These are phyloP conservation scores for Zootermopsis nevadensis DNA, from an alignment of 2,888 invertebrate genomes.

Conservation along the genomic window DNA sequence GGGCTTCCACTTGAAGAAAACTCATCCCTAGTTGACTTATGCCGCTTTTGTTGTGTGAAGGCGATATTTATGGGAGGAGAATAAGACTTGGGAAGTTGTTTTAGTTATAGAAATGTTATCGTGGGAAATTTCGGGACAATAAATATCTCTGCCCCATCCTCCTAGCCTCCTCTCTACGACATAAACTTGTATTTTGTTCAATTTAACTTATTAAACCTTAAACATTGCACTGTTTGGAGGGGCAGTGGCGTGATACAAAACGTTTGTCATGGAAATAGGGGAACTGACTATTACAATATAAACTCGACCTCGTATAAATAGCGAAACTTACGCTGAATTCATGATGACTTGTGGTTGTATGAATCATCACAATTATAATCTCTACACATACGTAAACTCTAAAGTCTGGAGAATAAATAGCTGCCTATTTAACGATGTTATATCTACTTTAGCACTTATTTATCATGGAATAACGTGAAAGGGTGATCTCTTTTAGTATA, in stretches of 20 bases:
- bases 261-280: conserved; percentile 21
- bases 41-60: background rate
- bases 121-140: conserved; percentile 18
- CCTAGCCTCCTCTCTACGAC: background rate
- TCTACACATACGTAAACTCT: background rate
- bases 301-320: background rate
- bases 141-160: conserved; percentile 6
- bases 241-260: background rate
- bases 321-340: background rate
- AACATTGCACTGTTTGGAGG: background rate
- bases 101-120: conserved; percentile 23
- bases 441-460: no score
- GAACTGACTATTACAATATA: background rate
- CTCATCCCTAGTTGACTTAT: background rate
- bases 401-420: no score
- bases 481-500: no score
- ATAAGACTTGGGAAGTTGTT: conserved; percentile 18
- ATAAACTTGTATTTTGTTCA: conserved; percentile 32
- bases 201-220: conserved; percentile 40
- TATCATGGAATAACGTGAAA: no score
- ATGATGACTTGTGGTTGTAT: conserved; percentile 21
- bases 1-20: no score
- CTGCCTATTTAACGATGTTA: no score
- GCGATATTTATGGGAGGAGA: background rate
- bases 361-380: conserved; percentile 10